Conservation (phyloP, 2,113 vertebrate genomes). For the Coryphaenoides rupestris region DNA sequence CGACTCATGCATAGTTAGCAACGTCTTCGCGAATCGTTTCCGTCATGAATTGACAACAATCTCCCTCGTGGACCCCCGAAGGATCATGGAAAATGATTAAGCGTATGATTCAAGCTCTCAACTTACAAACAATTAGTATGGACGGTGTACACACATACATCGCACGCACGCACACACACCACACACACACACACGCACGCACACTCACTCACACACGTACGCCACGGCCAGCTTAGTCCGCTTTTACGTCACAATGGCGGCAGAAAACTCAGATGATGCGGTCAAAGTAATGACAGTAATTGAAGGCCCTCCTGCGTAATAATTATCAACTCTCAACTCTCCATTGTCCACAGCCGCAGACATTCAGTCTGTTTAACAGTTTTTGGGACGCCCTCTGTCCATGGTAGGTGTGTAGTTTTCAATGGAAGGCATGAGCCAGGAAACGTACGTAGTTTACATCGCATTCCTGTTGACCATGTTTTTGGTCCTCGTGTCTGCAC, state of each 20-base stretch:
- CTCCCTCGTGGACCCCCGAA: neutral
- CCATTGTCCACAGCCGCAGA: too few species aligned
- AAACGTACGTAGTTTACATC: too few species aligned
- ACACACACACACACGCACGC: neutral
- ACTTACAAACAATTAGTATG: neutral
- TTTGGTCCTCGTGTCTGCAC: too few species aligned
- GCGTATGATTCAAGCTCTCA: neutral
- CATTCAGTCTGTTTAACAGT: too few species aligned
- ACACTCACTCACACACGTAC: constrained; percentile 17
- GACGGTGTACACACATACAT: too few species aligned
- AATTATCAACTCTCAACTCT: constrained; percentile 40
- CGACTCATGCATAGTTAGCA: constrained; percentile 4
- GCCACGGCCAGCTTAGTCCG: neutral
- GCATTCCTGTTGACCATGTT: too few species aligned
- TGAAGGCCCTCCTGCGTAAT: constrained; percentile 47
- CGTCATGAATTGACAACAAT: constrained; percentile 13
- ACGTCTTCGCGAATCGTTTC: constrained; percentile 6
- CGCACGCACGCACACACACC: neutral
- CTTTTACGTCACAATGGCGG: constrained; percentile 18
- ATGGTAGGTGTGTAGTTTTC: too few species aligned
- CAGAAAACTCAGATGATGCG: constrained; percentile 33
- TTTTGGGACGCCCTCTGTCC: too few species aligned
- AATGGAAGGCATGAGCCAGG: too few species aligned
- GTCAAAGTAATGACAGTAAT: constrained; percentile 53
- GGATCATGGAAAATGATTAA: neutral